phyloP scores from a whole-genome alignment of 2,888 invertebrate genomes.

The Tetramorium bicarinatum region DNA sequence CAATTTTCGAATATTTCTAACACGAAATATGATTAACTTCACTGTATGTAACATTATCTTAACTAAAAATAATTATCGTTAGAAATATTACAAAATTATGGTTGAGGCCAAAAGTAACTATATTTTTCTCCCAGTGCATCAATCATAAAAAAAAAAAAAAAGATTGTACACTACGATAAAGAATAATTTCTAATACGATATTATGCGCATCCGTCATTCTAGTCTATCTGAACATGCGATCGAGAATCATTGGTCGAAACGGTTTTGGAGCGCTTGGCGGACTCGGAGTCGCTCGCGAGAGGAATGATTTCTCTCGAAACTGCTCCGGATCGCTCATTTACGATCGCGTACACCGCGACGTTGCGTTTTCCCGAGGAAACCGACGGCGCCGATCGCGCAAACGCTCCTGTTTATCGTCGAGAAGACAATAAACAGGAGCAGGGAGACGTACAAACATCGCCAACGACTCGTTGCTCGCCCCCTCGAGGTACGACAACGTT shows the following conservation, averaged over 20 bases:
- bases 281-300: background rate
- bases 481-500: constrained; percentile 14
- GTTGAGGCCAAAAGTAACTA: no score
- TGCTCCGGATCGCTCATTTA: constrained; percentile 23
- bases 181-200: background rate
- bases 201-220: background rate
- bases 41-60: no score
- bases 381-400: constrained; percentile 16
- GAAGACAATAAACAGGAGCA: constrained; percentile 57
- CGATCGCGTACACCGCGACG: background rate
- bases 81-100: no score
- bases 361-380: background rate
- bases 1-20: no score
- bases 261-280: background rate
- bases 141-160: background rate
- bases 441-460: background rate
- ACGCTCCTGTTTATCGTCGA: constrained; percentile 29
- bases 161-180: background rate
- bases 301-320: constrained; percentile 2
- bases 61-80: no score
- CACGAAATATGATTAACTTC: no score
- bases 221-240: background rate
- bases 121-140: no score
- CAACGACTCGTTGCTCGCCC: constrained; percentile 4
- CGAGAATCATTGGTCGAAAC: background rate